Base-by-base conservation (phyloP, 1,140 invertebrate species). In the Heliconius melpomene region DNA sequence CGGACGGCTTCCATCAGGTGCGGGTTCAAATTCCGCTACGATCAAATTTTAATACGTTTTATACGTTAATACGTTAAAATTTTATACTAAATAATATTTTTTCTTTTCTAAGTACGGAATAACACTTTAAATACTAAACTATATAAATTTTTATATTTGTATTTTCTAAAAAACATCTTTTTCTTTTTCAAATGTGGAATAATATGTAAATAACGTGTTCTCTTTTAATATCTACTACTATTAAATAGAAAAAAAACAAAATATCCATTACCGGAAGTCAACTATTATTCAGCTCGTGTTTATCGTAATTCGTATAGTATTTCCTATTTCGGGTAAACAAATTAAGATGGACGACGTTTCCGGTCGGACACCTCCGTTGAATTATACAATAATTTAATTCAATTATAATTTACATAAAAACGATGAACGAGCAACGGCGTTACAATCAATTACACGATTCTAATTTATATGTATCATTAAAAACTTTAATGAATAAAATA, bases 381-480 rank as follows among this genome's bases (percentile, higher is more conserved):
- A 72, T 57, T 71, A 74, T 71, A 76, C 75, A 76, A 77, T 3
- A 46, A 46, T 80, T 80, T 73, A 80, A 80, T 80, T 40, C 50
- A 80, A 80, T 80, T 77, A 71, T 74, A 79, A 80, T 80, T 80
- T 77, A 76, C 79, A 80, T 80, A 80, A 78, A 80, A 75, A 77
- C 32, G 74, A 66, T 77, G 73, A 52, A 80, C 75, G 77, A 77
- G 77, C 71, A 36, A 29, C 70, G 71, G 70, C 71, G 16, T 18
- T 57, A 66, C 60, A 76, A 80, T 80, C 71, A 78, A 83, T 83
- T 83, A 81, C 26, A 52, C 36, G 54, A 74, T n/a, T 60, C 60
- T 71, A 77, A 77, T 77, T 77, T 70, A 77, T 76, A 38, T 50
- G 57, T 40, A 66, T 66, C 60, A 50, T 74, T 74, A 50, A 74